Conservation (phyloP, 1,140 invertebrate species). For the Globodera rostochiensis region DNA sequence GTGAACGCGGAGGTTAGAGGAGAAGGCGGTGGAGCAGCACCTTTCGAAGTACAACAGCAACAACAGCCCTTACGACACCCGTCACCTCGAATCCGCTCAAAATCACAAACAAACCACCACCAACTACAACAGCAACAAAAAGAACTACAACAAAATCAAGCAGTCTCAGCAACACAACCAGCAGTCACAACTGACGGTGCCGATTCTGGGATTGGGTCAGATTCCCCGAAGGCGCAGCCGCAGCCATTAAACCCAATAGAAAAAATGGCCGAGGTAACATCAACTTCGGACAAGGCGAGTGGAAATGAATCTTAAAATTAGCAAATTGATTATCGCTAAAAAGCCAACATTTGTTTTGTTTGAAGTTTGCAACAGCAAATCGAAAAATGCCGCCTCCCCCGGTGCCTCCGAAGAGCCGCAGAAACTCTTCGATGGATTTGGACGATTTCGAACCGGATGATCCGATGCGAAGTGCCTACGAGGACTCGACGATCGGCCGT, state of each 20-base stretch:
- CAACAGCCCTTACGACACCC: neutral
- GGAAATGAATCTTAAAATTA: neutral
- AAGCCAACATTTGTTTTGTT: too few species aligned
- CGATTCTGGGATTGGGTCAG: constrained; percentile 58
- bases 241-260: constrained; percentile 7
- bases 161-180: constrained; percentile 4
- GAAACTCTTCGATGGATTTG: constrained; percentile 30
- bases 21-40: constrained; percentile 9
- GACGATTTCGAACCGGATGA: constrained; percentile 37
- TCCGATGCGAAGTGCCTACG: constrained; percentile 42
- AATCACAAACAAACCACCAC: constrained; percentile 14
- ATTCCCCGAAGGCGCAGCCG: constrained; percentile 43
- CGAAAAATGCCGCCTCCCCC: constrained; percentile 46
- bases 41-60: neutral
- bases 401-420: constrained; percentile 56
- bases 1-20: neutral
- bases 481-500: constrained; percentile 34
- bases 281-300: neutral
- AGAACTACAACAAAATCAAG: constrained; percentile 19
- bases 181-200: constrained; percentile 45
- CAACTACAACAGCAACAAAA: constrained; percentile 16
- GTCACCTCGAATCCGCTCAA: neutral
- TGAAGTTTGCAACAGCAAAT: neutral
- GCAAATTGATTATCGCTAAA: neutral
- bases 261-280: neutral